Conservation (phyloP, 2,797 vertebrate genomes). For the Aldrovandia affinis region DNA sequence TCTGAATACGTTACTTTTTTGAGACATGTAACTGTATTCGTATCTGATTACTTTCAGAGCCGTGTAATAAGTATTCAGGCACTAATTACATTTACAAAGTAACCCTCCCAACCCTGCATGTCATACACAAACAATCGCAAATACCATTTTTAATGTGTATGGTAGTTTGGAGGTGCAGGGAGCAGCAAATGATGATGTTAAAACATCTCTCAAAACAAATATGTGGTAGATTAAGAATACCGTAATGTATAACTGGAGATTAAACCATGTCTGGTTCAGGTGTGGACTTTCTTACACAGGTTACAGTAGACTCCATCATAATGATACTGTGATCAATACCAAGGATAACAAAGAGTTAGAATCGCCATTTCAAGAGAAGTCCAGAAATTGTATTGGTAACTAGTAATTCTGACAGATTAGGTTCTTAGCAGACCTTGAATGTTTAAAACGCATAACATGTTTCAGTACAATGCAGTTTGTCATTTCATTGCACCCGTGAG, state of each 20-base stretch:
- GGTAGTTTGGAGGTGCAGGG: too few species aligned
- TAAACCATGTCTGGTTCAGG: neutral
- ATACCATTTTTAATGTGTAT: too few species aligned
- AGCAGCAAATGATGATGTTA: too few species aligned
- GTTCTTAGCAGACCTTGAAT: neutral
- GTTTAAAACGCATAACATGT: neutral
- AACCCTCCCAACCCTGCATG: too few species aligned
- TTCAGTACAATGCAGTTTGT: neutral
- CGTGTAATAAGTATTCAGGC: too few species aligned
- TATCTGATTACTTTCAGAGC: too few species aligned
- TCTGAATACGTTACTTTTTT: too few species aligned
- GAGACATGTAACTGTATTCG: too few species aligned
- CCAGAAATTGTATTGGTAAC: conserved; percentile 1
- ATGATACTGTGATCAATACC: neutral
- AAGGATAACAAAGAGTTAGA: too few species aligned
- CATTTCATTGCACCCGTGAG: neutral
- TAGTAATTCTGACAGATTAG: neutral
- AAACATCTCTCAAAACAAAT: neutral
- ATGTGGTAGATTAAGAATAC: neutral
- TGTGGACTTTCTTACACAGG: neutral
- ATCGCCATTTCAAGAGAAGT: too few species aligned
- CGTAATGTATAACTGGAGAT: neutral
- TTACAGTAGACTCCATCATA: neutral
- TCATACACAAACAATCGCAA: too few species aligned
- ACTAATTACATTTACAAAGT: too few species aligned